phyloP scores from a whole-genome alignment of 2,888 invertebrate species.

The Eudasyphora cyanicolor region DNA sequence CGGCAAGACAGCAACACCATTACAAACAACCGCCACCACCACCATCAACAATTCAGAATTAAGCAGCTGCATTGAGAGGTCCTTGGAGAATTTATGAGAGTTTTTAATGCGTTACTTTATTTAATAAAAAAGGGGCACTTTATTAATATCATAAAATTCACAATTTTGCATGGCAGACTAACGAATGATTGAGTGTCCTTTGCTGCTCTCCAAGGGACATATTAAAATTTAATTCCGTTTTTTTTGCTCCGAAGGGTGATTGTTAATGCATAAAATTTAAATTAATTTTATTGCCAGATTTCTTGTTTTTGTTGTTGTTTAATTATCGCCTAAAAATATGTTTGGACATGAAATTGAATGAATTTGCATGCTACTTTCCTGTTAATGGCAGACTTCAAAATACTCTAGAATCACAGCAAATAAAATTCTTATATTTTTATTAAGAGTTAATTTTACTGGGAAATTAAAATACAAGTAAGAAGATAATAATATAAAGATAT shows the following conservation, averaged over 20 bases:
- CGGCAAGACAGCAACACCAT: no score
- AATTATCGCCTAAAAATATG: background rate
- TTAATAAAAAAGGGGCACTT: constrained; percentile 7
- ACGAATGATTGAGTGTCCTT: background rate
- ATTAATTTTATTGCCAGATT: background rate
- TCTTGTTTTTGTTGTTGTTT: no score
- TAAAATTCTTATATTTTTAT: no score
- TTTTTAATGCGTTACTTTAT: constrained; percentile 2
- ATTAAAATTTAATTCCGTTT: background rate
- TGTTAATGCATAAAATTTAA: background rate
- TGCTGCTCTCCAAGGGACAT: background rate
- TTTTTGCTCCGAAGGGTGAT: background rate
- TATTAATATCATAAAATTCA: constrained; percentile 7
- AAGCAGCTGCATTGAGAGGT: constrained; percentile 5
- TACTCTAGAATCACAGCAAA: no score
- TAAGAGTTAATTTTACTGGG: no score
- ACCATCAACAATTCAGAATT: background rate
- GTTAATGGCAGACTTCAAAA: no score
- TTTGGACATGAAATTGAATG: background rate
- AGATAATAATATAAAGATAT: no score
- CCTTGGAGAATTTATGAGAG: constrained; percentile 18
- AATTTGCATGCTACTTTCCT: background rate
- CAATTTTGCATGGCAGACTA: background rate
- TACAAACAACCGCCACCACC: no score
- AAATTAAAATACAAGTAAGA: no score